phyloP scores from a whole-genome alignment of 2,113 vertebrate species.

The Forbesichthys papilliferus region DNA sequence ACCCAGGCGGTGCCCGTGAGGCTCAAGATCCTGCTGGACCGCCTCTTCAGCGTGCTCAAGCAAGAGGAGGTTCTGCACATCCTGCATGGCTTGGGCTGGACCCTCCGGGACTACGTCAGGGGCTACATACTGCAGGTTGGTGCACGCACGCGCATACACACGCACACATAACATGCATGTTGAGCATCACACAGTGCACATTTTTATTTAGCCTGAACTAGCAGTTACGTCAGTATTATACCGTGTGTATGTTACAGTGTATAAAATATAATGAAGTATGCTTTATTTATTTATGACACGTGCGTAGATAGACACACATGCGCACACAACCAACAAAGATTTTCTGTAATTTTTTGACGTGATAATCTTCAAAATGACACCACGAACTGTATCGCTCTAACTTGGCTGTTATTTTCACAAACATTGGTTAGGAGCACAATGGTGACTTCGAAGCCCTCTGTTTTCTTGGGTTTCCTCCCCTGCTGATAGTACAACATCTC shows the following conservation, averaged over 20 bases:
- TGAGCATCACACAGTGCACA: too few species aligned
- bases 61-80: slow-evolving; percentile 97
- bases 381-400: slow-evolving; percentile 2
- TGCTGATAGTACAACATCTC: slow-evolving; percentile 39
- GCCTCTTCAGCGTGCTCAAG: slow-evolving; percentile 97
- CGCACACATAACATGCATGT: too few species aligned
- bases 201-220: too few species aligned
- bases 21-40: slow-evolving; percentile 96
- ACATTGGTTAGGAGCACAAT: slow-evolving; percentile 31
- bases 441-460: slow-evolving; percentile 52
- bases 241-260: too few species aligned
- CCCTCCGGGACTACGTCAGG: slow-evolving; percentile 94
- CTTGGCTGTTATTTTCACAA: slow-evolving; percentile 35
- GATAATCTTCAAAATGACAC: slow-evolving; percentile 17
- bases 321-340: slow-evolving; percentile 2
- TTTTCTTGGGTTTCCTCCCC: slow-evolving; percentile 48
- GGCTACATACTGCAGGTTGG: slow-evolving; percentile 95
- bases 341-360: slow-evolving; percentile 19
- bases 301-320: neutral
- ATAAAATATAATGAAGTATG: too few species aligned
- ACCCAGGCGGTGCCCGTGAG: slow-evolving; percentile 94
- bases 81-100: slow-evolving; percentile 96
- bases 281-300: too few species aligned
- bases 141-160: neutral
- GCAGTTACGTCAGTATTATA: too few species aligned